These are phyloP conservation scores for Intoshia linei DNA, from an alignment of 1,140 invertebrate species.

Conservation along the genomic window DNA sequence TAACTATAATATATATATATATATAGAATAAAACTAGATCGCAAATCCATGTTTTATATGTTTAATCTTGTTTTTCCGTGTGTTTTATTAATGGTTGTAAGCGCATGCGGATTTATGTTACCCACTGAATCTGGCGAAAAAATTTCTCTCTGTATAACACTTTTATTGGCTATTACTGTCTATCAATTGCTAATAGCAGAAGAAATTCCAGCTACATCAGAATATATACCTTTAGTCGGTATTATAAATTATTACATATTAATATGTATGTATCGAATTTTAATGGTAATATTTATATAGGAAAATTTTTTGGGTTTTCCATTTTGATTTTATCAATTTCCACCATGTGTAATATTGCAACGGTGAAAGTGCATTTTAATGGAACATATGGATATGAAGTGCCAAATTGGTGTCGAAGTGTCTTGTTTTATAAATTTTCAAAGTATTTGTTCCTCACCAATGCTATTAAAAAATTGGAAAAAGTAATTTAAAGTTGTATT, in stretches of 20 bases:
- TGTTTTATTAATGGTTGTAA: conserved; percentile 5
- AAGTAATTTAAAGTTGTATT: no score
- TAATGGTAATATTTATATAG: background rate
- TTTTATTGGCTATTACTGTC: conserved; percentile 24
- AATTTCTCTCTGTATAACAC: conserved; percentile 61
- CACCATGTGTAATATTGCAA: background rate
- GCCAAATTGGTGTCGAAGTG: conserved; percentile 1
- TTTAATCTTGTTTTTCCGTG: conserved; percentile 5
- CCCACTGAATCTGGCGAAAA: conserved; percentile 94
- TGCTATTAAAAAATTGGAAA: no score
- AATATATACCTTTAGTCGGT: conserved; percentile 33
- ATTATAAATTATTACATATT: no score
- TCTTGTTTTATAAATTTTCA: no score
- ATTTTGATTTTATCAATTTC: background rate
- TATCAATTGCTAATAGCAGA: conserved; percentile 42
- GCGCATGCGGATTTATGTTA: conserved; percentile 26
- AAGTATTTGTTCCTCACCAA: no score
- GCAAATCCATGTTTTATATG: conserved; percentile 5
- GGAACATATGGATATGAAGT: background rate
- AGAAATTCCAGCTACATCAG: conserved; percentile 68
- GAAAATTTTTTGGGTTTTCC: no score
- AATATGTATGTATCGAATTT: no score
- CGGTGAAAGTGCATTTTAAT: conserved; percentile 1
- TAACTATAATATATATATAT: no score
- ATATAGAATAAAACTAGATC: no score